Base-by-base conservation (phyloP, 2,797 vertebrate genomes). In the Pantherophis alleghaniensis region DNA sequence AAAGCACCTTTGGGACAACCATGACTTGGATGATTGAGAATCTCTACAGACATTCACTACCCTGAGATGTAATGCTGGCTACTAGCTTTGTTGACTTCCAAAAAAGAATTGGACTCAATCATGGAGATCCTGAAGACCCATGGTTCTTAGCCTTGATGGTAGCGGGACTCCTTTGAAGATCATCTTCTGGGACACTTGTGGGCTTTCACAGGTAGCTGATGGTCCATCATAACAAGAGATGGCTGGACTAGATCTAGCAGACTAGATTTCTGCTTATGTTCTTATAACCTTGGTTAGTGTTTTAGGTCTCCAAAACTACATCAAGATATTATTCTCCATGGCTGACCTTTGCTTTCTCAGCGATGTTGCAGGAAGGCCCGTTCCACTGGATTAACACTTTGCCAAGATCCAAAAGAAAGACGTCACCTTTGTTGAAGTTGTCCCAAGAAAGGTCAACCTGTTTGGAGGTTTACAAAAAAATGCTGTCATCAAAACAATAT, bases 361-460 rank as follows among this genome's bases (percentile, higher is more conserved):
- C 97, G 95, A 97, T 97, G 98, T 98, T 99, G 98, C 99, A 98
- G 91, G 97, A 97, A n/a, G 98, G 98, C 3, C 98, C 98, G 0
- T 99, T 99, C 99, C 99, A 99, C 96, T 99, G 99, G 95, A 99
- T 98, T 20, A 99, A 98, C 93, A 98, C 97, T 95, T 99, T 99
- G 13, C 99, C 99, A 1, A 98, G 97, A 94, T 99, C 99, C 97
- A 99, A 95, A 90, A 99, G 96, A 95, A 99, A 99, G 87, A 99
- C 98, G 10, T 99, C 99, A 0, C 98, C 99, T 6, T 96, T 98
- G 96, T 99, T 99, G 94, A 99, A 98, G 94, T 98, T 99, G 96
- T 96, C 98, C 99, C 99, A 99, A 28, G 98, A 98, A 92, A 99
- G 96, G 0, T 98, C 98, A 90, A 98, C 98, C 98, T 99, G 94